phyloP scores from a whole-genome alignment of 23 tunicate genomes.

The Ascidia mentula region DNA sequence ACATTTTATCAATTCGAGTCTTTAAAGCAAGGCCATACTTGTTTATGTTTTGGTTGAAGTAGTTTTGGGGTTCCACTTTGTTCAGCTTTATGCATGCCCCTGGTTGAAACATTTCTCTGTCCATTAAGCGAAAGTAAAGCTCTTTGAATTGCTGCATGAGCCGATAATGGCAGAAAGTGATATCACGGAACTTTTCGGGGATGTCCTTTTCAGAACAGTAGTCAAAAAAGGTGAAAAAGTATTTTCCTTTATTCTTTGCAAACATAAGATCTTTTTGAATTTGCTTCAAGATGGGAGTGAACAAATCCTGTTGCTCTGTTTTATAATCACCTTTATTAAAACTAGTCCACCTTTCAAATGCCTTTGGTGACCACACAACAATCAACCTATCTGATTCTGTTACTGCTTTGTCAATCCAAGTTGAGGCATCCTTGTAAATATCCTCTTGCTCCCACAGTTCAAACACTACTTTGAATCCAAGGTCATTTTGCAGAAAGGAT shows the following conservation, averaged over 20 bases:
- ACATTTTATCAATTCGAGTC: constrained; percentile 24
- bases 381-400: constrained; percentile 37
- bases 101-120: constrained; percentile 39
- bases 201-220: constrained; percentile 34
- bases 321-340: not conserved
- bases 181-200: constrained; percentile 33
- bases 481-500: constrained; percentile 55
- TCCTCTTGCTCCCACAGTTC: constrained; percentile 24
- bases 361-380: constrained; percentile 53
- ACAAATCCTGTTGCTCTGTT: constrained; percentile 19
- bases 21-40: constrained; percentile 29
- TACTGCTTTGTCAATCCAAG: constrained; percentile 35
- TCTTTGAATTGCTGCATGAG: constrained; percentile 63
- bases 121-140: constrained; percentile 54
- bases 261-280: constrained; percentile 32
- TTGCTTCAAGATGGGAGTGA: constrained; percentile 45
- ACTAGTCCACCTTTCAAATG: constrained; percentile 12
- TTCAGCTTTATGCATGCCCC: constrained; percentile 26
- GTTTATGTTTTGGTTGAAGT: constrained; percentile 28
- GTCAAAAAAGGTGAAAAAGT: constrained; percentile 52
- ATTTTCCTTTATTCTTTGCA: constrained; percentile 44
- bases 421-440: constrained; percentile 12
- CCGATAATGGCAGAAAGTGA: constrained; percentile 13
- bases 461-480: constrained; percentile 56
- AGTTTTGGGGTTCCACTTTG: constrained; percentile 31